phyloP scores from a whole-genome alignment of 2,888 invertebrate genomes.

The Thereva nobilitata region DNA sequence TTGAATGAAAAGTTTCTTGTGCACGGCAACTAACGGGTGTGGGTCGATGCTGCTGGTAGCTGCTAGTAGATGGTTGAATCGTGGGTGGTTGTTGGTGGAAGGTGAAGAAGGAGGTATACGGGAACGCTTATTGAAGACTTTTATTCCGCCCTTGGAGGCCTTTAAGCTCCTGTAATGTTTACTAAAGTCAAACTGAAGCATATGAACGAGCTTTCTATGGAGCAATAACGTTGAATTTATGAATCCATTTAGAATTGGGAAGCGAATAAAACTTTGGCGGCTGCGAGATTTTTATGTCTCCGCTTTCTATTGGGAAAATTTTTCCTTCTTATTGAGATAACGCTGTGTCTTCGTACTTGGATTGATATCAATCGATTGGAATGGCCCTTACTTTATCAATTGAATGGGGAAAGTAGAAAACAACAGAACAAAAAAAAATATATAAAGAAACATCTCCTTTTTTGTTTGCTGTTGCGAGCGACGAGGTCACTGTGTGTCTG shows the following conservation, averaged over 20 bases:
- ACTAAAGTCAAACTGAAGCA: constrained; percentile 17
- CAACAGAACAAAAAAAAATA: no score
- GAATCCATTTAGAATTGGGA: constrained; percentile 22
- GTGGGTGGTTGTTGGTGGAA: no score
- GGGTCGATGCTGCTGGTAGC: no score
- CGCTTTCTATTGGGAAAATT: constrained; percentile 7
- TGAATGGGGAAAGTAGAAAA: background rate
- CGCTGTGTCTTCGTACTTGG: background rate
- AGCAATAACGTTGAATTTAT: constrained; percentile 23
- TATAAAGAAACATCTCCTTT: no score
- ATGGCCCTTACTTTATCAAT: constrained; percentile 7
- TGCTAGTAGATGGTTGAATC: no score
- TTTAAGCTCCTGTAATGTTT: constrained; percentile 21
- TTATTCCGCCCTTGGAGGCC: background rate
- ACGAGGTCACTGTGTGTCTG: no score
- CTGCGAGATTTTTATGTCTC: constrained; percentile 20
- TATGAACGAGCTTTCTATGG: constrained; percentile 23
- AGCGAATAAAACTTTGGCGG: constrained; percentile 20
- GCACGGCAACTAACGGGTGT: background rate
- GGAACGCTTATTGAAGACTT: background rate
- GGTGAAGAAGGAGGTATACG: background rate
- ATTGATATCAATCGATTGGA: constrained; percentile 16
- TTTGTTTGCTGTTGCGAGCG: no score
- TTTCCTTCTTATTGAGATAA: constrained; percentile 21
- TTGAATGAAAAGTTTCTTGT: constrained; percentile 11